Percentiles rank a stretch among this genome's conserved stretches.
phyloP scores from a whole-genome alignment of 2,113 vertebrate species.

The Formicarius rufipectus region DNA sequence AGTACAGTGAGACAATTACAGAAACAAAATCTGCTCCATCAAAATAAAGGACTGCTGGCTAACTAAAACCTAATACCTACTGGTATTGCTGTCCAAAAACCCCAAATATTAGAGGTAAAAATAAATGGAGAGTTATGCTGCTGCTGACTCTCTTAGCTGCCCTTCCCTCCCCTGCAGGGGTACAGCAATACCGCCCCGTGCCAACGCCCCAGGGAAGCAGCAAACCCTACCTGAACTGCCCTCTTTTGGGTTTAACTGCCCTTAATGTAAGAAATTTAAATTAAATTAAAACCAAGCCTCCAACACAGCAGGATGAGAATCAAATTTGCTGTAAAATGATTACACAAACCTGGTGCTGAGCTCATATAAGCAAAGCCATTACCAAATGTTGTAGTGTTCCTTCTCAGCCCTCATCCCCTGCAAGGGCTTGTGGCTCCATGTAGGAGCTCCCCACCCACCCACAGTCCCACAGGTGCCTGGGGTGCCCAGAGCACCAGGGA shows the following conservation, averaged over 20 bases:
- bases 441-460: background rate
- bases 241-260: background rate
- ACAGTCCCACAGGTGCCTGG: background rate
- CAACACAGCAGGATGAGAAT: background rate
- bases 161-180: background rate
- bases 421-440: fast-evolving
- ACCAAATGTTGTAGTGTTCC: background rate
- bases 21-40: background rate
- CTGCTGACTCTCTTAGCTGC: background rate
- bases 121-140: background rate
- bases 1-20: background rate
- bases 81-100: background rate
- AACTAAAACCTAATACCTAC: background rate
- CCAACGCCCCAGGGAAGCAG: background rate
- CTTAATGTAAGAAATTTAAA: background rate
- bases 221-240: background rate
- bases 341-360: background rate
- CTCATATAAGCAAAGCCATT: background rate
- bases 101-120: background rate
- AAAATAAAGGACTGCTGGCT: background rate
- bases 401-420: background rate
- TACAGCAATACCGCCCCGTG: background rate
- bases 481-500: background rate
- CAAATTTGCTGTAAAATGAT: background rate
- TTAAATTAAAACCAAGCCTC: background rate